These are phyloP conservation scores for Macrotus californicus DNA, from an alignment of 2,113 vertebrate genomes.

Conservation along the genomic window DNA sequence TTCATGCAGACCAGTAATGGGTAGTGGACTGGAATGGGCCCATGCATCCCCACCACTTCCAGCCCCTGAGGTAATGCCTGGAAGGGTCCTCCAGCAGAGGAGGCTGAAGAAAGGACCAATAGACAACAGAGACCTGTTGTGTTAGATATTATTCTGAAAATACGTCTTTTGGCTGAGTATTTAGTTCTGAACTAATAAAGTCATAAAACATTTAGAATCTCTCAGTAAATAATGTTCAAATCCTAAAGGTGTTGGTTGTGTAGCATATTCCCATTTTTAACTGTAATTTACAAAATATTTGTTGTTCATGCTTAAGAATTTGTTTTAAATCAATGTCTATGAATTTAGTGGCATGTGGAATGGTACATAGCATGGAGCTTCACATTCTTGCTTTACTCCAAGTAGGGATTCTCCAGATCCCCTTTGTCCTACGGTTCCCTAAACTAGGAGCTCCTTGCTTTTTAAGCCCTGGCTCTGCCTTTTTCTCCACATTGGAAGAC, in stretches of 20 bases:
- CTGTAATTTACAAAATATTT: background rate
- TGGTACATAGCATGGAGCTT: background rate
- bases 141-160: background rate
- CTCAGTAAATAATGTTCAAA: background rate
- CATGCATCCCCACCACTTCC: background rate
- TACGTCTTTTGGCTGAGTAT: background rate
- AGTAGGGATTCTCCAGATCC: background rate
- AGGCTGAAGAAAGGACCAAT: background rate
- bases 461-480: background rate
- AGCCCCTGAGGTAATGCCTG: background rate
- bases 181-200: constrained; percentile 17
- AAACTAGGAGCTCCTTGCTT: background rate
- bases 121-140: background rate
- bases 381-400: background rate
- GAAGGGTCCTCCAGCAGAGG: background rate
- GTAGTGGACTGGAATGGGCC: background rate
- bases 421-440: background rate
- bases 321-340: background rate
- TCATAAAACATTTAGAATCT: background rate
- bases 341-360: background rate
- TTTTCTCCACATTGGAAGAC: background rate
- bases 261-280: background rate
- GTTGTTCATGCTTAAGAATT: background rate
- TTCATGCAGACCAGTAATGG: background rate
- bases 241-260: background rate